phyloP scores from a whole-genome alignment of 2,888 invertebrate genomes.

The Alloscopus bannaensis region DNA sequence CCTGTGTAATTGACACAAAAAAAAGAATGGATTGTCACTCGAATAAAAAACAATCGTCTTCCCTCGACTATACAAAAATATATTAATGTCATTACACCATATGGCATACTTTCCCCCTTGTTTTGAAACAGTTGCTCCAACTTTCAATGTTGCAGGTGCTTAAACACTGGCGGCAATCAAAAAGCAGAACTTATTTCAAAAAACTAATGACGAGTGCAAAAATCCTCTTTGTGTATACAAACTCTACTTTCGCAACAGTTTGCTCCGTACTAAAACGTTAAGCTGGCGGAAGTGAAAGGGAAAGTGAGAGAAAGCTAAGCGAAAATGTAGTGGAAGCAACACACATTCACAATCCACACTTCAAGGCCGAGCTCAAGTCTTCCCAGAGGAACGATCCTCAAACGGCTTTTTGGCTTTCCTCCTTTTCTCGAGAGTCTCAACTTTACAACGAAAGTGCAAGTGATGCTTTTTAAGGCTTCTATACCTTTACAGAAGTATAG shows the following conservation, averaged over 20 bases:
- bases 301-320: slow-evolving; percentile 38
- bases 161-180: no score
- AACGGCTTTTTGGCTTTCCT: slow-evolving; percentile 60
- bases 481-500: no score
- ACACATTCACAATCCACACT: slow-evolving; percentile 41
- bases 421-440: slow-evolving; percentile 8
- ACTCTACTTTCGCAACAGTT: slow-evolving; percentile 27
- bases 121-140: no score
- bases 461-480: slow-evolving; percentile 19
- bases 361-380: slow-evolving; percentile 59
- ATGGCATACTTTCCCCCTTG: no score
- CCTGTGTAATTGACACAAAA: slow-evolving; percentile 26
- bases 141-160: no score
- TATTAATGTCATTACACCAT: no score
- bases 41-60: slow-evolving; percentile 11
- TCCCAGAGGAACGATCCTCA: slow-evolving; percentile 69
- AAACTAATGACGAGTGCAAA: no score
- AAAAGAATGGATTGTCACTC: not conserved
- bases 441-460: slow-evolving; percentile 36
- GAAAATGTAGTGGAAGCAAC: slow-evolving; percentile 13
- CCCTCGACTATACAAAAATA: no score
- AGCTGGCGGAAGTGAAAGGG: not conserved
- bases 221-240: no score
- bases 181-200: no score
- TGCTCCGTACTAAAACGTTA: slow-evolving; percentile 15